Base-by-base conservation (phyloP, 2,797 vertebrate species). In the Acipenser oxyrinchus region DNA sequence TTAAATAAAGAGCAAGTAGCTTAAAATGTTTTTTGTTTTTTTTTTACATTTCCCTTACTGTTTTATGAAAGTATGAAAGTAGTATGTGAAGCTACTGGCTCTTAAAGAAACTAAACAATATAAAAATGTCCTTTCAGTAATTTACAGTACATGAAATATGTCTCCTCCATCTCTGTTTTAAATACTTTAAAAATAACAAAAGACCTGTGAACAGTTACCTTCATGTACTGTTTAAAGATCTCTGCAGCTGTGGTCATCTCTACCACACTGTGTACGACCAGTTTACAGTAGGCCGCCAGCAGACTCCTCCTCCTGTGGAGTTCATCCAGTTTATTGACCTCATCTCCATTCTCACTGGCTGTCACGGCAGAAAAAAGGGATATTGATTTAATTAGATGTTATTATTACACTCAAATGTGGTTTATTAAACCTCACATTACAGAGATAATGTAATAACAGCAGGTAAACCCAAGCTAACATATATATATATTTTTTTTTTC, bases 201-300 rank as follows among this genome's bases (percentile, higher is more conserved):
- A 10, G 4, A 4, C 10, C 52, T 62, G 12, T 64, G 18, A 37
- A 37, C 37, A 37, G 66, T 75, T 85, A 96, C 94, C 93, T 94
- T 94, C 82, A 93, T 83, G 72, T 95, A 96, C 75, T 88, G 81
- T 81, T 88, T 92, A 79, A 92, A 94, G 81, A 96, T 83, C 74
- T 93, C 90, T 0, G 92, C 82, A 0, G 91, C 93, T 72, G 84
- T 79, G 76, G 86, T 84, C 87, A 91, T 92, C 86, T 95, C 93
- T 71, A 95, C 83, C 69, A 85, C 90, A 1, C 93, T 82, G 50
- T 87, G 86, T 5, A 91, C 82, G 9, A 96, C 87, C 64, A 97
- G 87, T 65, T 94, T 96, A 84, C 94, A 93, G 82, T 87, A 95
- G 6, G 89, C 93, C 10, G 92, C 92, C 8, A 97, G 89, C 72